phyloP scores from a whole-genome alignment of 2,888 invertebrate genomes.

The Calameuta idolon region DNA sequence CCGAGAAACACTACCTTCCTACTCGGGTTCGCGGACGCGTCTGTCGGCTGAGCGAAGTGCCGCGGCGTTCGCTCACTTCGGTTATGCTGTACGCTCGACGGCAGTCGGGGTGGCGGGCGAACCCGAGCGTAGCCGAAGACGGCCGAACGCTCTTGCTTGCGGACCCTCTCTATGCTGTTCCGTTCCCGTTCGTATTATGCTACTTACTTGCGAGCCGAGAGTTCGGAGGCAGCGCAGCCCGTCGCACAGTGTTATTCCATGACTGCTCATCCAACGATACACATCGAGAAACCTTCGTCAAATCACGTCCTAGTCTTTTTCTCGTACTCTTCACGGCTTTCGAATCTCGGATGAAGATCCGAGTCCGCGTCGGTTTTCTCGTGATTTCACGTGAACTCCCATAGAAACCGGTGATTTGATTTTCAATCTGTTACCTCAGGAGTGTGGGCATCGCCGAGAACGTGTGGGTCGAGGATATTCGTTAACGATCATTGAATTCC shows the following conservation, averaged over 20 bases:
- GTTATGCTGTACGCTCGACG: neutral
- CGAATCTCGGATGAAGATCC: no score
- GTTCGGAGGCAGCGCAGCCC: slow-evolving; percentile 1
- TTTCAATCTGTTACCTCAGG: neutral
- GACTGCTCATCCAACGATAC: neutral
- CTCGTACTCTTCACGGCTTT: no score
- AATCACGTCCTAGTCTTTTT: neutral
- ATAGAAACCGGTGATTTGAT: neutral
- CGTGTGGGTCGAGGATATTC: neutral
- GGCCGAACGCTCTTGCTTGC: slow-evolving; percentile 36
- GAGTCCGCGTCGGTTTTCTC: neutral
- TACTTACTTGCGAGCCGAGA: slow-evolving; percentile 5
- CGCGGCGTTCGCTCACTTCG: slow-evolving; percentile 46
- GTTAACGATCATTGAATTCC: neutral
- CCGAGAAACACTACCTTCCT: slow-evolving; percentile 32
- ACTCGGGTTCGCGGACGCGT: slow-evolving; percentile 64
- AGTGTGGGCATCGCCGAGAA: neutral
- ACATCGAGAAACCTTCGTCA: neutral
- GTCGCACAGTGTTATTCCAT: neutral
- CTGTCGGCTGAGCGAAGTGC: slow-evolving; percentile 56
- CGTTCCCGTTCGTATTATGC: slow-evolving; percentile 2
- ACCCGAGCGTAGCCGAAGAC: slow-evolving; percentile 30
- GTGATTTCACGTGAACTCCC: neutral
- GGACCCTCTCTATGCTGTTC: neutral
- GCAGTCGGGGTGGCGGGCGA: slow-evolving; percentile 5